Conservation (phyloP, 2,797 vertebrate species). For the Lagodon rhomboides region DNA sequence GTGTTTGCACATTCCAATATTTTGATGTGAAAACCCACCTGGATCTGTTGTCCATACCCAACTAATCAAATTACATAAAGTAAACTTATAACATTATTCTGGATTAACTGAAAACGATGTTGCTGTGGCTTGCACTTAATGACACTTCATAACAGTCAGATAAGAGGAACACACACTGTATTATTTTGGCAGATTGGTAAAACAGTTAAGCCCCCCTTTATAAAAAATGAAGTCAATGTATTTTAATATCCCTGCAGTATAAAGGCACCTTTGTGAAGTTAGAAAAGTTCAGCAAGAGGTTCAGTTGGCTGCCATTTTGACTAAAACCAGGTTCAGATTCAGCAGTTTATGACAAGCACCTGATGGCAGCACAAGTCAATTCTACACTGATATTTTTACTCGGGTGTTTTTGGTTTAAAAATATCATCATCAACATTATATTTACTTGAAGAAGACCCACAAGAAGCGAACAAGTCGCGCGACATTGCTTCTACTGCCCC, state of each 20-base stretch:
- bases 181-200: background rate
- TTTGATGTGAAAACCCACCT: background rate
- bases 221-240: too few relatives aligned
- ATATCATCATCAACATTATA: background rate
- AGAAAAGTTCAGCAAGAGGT: background rate
- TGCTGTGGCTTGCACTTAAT: background rate
- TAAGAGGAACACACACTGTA: background rate
- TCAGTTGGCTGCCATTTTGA: background rate
- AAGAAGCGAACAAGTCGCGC: background rate
- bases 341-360: background rate
- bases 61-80: background rate
- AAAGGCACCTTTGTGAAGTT: background rate
- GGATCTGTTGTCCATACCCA: background rate
- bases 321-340: background rate
- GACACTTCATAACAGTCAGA: background rate
- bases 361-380: background rate
- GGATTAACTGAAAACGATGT: background rate
- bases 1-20: background rate
- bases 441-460: background rate
- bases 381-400: too few relatives aligned
- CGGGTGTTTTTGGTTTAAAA: background rate
- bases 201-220: background rate
- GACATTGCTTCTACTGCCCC: too few relatives aligned
- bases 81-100: background rate
- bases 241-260: background rate